A percentile compares a stretch with the other conserved stretches of the same genome.
Evolutionary conservation across 2,113 vertebrate genomes (phyloP).

Genomic region (Chaetodon trifascialis): DNA sequence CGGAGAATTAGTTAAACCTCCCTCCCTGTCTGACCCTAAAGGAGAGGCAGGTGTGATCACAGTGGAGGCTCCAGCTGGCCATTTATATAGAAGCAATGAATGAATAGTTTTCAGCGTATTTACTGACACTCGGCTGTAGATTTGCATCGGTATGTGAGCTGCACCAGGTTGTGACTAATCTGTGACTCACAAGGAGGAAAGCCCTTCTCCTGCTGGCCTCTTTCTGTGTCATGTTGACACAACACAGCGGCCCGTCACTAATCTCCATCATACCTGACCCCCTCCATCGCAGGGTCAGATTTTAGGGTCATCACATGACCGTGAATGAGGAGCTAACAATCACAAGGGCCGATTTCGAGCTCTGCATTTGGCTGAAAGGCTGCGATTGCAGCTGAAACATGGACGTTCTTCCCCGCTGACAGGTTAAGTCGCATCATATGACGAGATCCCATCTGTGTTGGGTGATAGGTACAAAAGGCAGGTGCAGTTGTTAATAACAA

Average conservation of each 20-base stretch:
- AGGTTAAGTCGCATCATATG: conserved; percentile 48
- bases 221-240: conserved; percentile 73
- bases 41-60: conserved; percentile 10
- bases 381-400: not conserved
- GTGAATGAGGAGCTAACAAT: conserved; percentile 52
- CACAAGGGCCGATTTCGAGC: conserved; percentile 26
- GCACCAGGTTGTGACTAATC: conserved; percentile 34
- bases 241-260: conserved; percentile 70
- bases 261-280: conserved; percentile 73
- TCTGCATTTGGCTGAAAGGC: conserved; percentile 17
- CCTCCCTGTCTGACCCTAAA: conserved; percentile 36
- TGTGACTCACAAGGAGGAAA: conserved; percentile 34
- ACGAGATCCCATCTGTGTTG: conserved; percentile 13
- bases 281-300: conserved; percentile 47
- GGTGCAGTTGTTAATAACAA: conserved; percentile 45
- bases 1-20: conserved; percentile 33
- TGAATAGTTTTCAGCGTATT: not conserved
- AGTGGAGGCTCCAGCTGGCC: not conserved
- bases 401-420: conserved; percentile 7
- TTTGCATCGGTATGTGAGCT: conserved; percentile 14
- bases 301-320: conserved; percentile 69
- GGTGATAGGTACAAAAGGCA: conserved; percentile 28
- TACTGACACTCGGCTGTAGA: conserved; percentile 10
- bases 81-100: not conserved
- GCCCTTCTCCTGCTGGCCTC: conserved; percentile 20